Percentiles rank a stretch among this genome's conserved stretches.
phyloP scores from a whole-genome alignment of 2,888 invertebrate species.

The Idaea aversata region DNA sequence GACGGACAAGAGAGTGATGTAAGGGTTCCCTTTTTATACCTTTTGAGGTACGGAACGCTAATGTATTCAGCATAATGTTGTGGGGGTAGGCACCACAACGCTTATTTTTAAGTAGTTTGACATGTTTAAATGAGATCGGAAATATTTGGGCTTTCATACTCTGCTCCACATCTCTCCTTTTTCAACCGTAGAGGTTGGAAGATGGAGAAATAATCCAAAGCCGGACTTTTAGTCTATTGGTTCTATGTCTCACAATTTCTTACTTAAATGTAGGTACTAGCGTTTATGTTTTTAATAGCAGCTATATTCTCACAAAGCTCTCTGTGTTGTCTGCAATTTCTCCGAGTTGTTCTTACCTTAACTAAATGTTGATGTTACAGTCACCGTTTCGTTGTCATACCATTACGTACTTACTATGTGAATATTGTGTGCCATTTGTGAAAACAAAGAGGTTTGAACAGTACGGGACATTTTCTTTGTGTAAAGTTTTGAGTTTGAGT shows the following conservation, averaged over 20 bases:
- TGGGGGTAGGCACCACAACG: too few species aligned
- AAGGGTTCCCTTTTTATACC: too few species aligned
- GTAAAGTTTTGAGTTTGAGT: background rate
- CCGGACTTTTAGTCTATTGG: background rate
- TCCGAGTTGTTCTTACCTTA: background rate
- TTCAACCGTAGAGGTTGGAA: background rate
- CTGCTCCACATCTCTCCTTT: too few species aligned
- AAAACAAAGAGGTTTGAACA: background rate
- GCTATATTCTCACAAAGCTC: background rate
- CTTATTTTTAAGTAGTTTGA: too few species aligned
- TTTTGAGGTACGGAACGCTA: too few species aligned
- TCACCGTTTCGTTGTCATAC: conserved; percentile 1
- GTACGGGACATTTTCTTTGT: background rate
- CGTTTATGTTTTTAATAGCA: background rate
- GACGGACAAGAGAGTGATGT: too few species aligned
- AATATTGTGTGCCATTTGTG: background rate
- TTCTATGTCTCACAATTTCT: background rate
- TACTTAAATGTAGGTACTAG: background rate
- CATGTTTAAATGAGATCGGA: too few species aligned
- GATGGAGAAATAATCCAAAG: background rate
- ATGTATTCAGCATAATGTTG: too few species aligned
- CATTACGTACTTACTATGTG: background rate
- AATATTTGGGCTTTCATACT: too few species aligned
- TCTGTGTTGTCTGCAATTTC: background rate
- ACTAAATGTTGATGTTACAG: conserved; percentile 1